Percentiles rank a stretch among this genome's conserved stretches.
These are phyloP conservation scores for Agrypnus murinus DNA, from an alignment of 2,888 invertebrate species.

Conservation along the genomic window DNA sequence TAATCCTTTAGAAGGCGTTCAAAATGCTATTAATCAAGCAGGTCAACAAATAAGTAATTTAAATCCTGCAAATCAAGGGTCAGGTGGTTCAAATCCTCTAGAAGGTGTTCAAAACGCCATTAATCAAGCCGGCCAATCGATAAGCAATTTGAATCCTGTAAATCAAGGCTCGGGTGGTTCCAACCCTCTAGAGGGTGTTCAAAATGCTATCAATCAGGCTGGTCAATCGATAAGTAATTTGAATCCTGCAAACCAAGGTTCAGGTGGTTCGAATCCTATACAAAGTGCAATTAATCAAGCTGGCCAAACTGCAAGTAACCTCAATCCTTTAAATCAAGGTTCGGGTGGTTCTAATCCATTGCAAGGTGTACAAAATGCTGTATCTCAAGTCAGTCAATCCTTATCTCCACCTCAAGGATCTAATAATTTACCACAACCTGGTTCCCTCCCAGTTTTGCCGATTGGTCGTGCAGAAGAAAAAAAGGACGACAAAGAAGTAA, in stretches of 20 bases:
- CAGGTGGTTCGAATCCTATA: slow-evolving; percentile 35
- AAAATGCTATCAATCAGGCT: slow-evolving; percentile 4
- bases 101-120: background rate
- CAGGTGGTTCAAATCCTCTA: slow-evolving; percentile 51
- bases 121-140: slow-evolving; percentile 43
- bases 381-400: slow-evolving; percentile 48
- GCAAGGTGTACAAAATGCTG: slow-evolving; percentile 45
- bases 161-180: background rate
- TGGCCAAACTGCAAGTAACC: slow-evolving; percentile 43
- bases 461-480: too few species aligned
- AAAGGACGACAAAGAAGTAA: too few species aligned
- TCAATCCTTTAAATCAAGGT: slow-evolving; percentile 55
- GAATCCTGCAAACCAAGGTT: background rate
- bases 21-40: slow-evolving; percentile 47
- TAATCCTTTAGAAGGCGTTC: slow-evolving; percentile 52
- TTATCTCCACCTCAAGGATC: background rate
- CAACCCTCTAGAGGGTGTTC: slow-evolving; percentile 32
- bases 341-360: slow-evolving; percentile 52
- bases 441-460: too few species aligned
- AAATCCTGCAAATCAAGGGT: slow-evolving; percentile 39
- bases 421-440: background rate
- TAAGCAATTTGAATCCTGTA: slow-evolving; percentile 30
- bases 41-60: slow-evolving; percentile 33
- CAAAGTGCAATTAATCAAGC: slow-evolving; percentile 43
- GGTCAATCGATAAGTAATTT: slow-evolving; percentile 36